These are phyloP conservation scores for Notechis scutatus DNA, from an alignment of 2,113 vertebrate species.

Conservation along the genomic window DNA sequence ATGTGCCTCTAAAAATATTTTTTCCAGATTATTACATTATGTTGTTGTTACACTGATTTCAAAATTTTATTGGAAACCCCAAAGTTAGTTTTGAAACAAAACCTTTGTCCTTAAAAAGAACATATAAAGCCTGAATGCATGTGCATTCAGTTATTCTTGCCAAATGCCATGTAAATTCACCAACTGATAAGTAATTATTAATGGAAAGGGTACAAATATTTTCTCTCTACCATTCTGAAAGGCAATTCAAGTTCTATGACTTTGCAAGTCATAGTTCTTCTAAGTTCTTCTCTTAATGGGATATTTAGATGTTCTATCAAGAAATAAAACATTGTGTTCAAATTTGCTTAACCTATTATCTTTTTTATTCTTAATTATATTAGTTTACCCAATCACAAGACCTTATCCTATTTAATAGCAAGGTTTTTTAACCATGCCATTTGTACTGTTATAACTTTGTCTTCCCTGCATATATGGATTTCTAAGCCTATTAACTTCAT, in stretches of 20 bases:
- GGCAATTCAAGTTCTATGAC: constrained; percentile 2
- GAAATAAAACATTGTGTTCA: not conserved
- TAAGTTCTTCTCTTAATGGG: not conserved
- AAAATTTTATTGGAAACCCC: not conserved
- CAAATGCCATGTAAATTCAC: not conserved
- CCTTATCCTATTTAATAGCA: not conserved
- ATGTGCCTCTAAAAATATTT: not conserved
- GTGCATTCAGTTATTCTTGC: not conserved
- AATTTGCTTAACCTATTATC: not conserved
- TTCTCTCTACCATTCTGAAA: not conserved
- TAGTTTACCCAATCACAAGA: not conserved
- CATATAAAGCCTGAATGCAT: not conserved
- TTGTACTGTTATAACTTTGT: not conserved
- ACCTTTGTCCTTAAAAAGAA: not conserved
- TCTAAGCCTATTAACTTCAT: not conserved
- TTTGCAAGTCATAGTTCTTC: not conserved
- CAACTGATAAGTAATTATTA: not conserved
- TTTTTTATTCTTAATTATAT: not conserved
- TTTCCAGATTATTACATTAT: not conserved
- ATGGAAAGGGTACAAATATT: not conserved
- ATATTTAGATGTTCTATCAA: not conserved
- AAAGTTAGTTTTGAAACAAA: not conserved
- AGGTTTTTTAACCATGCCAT: not conserved
- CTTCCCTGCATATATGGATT: not conserved
- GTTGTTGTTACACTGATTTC: not conserved